Evolutionary conservation across 1,140 invertebrate genomes (phyloP).

Genomic region (Delia radicum): DNA sequence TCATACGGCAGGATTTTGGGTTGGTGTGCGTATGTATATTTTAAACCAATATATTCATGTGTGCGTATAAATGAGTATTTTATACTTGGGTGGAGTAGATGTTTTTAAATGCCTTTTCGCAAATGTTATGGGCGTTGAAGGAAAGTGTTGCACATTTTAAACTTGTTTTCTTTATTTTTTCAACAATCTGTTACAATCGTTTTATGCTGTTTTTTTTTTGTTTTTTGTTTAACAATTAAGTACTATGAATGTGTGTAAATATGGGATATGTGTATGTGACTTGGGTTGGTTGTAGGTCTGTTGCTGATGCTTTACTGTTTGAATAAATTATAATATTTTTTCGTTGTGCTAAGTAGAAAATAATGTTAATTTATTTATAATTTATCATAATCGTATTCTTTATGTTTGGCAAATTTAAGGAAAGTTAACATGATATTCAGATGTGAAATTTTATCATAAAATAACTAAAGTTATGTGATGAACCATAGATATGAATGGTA

Average conservation of each 20-base stretch:
- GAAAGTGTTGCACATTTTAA: slow-evolving; percentile 22
- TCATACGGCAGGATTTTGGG: neutral
- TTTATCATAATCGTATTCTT: slow-evolving; percentile 1
- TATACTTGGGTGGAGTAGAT: neutral
- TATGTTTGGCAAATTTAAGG: neutral
- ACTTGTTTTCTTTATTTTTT: neutral
- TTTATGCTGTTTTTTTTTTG: neutral
- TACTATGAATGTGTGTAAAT: neutral
- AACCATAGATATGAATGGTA: no score
- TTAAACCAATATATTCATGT: neutral
- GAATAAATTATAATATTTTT: slow-evolving; percentile 1
- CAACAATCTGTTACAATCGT: slow-evolving; percentile 22
- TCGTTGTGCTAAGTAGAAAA: slow-evolving; percentile 13
- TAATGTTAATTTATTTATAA: slow-evolving; percentile 16
- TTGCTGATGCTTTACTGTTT: neutral
- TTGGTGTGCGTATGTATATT: neutral
- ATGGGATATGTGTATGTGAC: neutral
- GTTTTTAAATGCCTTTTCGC: neutral
- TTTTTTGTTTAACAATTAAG: neutral
- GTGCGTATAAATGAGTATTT: neutral
- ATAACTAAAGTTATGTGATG: no score
- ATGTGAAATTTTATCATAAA: no score
- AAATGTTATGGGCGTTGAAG: slow-evolving; percentile 13
- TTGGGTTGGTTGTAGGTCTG: neutral
- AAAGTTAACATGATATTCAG: neutral